phyloP scores from a whole-genome alignment of 2,888 invertebrate genomes.

The Germaria angustata region DNA sequence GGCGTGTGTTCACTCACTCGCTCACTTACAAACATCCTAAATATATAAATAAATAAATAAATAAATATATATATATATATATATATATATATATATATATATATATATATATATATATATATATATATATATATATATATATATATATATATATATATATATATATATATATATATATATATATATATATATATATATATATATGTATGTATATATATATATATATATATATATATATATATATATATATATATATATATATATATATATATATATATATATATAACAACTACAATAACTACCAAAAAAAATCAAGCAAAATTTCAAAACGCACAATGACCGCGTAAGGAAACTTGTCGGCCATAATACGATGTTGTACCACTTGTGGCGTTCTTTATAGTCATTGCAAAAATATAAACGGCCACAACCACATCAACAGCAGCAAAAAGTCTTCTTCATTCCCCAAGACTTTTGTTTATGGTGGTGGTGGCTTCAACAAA shows the following conservation, averaged over 20 bases:
- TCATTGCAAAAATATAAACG: not conserved
- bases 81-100: too few species aligned
- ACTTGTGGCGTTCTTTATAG: constrained; percentile 44
- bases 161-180: too few species aligned
- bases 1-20: constrained; percentile 9
- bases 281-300: constrained; percentile 3
- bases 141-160: too few species aligned
- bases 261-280: not conserved
- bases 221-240: too few species aligned
- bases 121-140: too few species aligned
- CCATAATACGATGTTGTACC: constrained; percentile 37
- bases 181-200: too few species aligned
- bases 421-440: constrained; percentile 1
- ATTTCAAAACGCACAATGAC: constrained; percentile 54
- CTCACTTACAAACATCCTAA: not conserved
- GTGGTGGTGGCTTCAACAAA: constrained; percentile 63
- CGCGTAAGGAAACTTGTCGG: constrained; percentile 67
- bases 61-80: too few species aligned
- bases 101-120: too few species aligned
- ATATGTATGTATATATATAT: too few species aligned
- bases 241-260: too few species aligned
- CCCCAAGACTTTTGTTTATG: constrained; percentile 50
- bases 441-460: constrained; percentile 14
- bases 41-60: not conserved
- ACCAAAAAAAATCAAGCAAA: constrained; percentile 28